Base-by-base conservation (phyloP, 2,797 vertebrate species). In the Melanotaenia boesemani region DNA sequence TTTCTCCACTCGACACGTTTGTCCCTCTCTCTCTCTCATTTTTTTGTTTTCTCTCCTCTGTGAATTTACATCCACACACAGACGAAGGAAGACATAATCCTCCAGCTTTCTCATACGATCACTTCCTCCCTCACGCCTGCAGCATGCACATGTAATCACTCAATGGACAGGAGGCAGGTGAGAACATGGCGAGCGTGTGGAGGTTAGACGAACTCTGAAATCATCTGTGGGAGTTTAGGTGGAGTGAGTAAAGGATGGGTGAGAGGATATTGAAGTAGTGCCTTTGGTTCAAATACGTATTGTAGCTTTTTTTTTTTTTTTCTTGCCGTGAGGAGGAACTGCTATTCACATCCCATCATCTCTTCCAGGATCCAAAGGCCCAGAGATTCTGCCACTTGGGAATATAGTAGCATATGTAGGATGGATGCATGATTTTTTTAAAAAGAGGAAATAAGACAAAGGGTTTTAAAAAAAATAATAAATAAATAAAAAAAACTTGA, bases 141-240 rank as follows among this genome's bases (percentile, higher is more conserved):
- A 44, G 74, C 85, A 87, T 80, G 80, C 79, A 82, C 73, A 89
- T 85, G 81, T 76, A 87, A 87, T 86, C 81, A 76, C 57, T 62
- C 48, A 2, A 55, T 59, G 80, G 81, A 84, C 77, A 72, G 72
- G 63, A 74, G 44, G 70, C 54, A 83, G 73, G 69, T 54, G 75
- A 78, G 76, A 76, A 72, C 59, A 56, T 18, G 41, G 57, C 6
- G 9, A 44, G 72, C 60, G 50, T 46, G 52, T 24, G 9, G 67
- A 72, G 70, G 82, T 74, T 67, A 79, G 70, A 77, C 75, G 20
- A 66, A 60, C 85, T 66, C 61, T 1, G 34, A 70, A 55, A 75
- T 72, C 16, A 76, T 82, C 59, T 24, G 69, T 36, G 26, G 75
- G 57, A 62, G 81, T 79, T 88, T 76, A 67, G 73, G 41, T 44